phyloP scores from a whole-genome alignment of 2,888 invertebrate genomes.

The Pammene fasciana region DNA sequence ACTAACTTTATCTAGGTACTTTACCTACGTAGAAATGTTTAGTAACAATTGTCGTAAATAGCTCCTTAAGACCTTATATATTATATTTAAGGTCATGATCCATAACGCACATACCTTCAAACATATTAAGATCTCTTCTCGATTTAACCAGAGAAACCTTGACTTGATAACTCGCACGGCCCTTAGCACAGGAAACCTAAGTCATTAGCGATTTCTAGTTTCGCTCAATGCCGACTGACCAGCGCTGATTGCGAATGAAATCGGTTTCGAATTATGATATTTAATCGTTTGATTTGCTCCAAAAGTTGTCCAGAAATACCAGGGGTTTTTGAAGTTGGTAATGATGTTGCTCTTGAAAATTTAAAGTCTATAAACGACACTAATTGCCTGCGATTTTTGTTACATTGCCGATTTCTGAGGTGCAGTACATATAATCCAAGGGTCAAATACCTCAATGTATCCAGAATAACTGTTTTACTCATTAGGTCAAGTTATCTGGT shows the following conservation, averaged over 20 bases:
- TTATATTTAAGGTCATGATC: too few species aligned
- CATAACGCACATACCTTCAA: neutral
- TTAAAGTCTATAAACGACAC: too few species aligned
- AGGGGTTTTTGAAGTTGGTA: slow-evolving; percentile 4
- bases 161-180: slow-evolving; percentile 9
- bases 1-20: too few species aligned
- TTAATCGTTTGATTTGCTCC: slow-evolving; percentile 4
- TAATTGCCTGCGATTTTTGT: too few species aligned
- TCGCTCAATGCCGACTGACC: slow-evolving; percentile 20
- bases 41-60: too few species aligned
- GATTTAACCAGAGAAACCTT: neutral
- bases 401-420: too few species aligned
- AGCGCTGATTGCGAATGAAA: slow-evolving; percentile 15
- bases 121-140: neutral
- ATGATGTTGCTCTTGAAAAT: neutral
- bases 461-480: too few species aligned
- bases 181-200: slow-evolving; percentile 28
- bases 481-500: too few species aligned
- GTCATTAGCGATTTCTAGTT: slow-evolving; percentile 38
- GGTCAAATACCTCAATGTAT: too few species aligned
- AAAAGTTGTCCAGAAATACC: neutral
- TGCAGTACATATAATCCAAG: too few species aligned
- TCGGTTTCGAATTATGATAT: slow-evolving; percentile 12
- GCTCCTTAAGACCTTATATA: too few species aligned
- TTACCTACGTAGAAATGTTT: too few species aligned